Percentiles rank a stretch among this genome's conserved stretches.
Evolutionary conservation across 2,888 invertebrate species (phyloP).

Genomic region (Lasioglossum leucozonium): DNA sequence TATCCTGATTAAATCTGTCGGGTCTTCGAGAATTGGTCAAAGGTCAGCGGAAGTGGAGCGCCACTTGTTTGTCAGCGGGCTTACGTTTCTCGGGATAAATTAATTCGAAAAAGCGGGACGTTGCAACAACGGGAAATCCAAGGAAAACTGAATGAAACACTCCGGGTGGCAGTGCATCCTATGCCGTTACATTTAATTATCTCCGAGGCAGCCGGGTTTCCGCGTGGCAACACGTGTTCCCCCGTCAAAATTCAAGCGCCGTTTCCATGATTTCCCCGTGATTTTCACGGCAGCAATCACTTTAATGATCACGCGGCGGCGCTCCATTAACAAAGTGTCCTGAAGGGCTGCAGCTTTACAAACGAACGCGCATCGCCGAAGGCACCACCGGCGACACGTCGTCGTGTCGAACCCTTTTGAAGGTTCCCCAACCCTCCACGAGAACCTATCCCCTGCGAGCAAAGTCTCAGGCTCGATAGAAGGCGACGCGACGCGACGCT

Average conservation of each 20-base stretch:
- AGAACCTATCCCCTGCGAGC: slow-evolving; percentile 18
- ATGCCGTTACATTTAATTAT: slow-evolving; percentile 27
- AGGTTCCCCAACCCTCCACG: slow-evolving; percentile 34
- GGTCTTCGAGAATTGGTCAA: not conserved
- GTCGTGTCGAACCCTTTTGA: slow-evolving; percentile 46
- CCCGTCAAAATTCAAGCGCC: slow-evolving; percentile 15
- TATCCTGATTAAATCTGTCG: not conserved
- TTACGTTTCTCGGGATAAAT: not conserved
- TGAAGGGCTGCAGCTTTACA: slow-evolving; percentile 28
- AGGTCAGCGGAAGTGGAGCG: not conserved
- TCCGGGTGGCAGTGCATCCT: not conserved
- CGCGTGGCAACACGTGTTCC: slow-evolving; percentile 1
- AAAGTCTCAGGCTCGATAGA: not conserved
- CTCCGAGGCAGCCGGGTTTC: not conserved
- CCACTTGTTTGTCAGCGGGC: not conserved
- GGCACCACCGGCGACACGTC: slow-evolving; percentile 34
- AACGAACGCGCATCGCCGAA: slow-evolving; percentile 31
- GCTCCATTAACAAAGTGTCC: slow-evolving; percentile 45
- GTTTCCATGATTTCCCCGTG: slow-evolving; percentile 21
- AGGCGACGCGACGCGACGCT: slow-evolving; percentile 43
- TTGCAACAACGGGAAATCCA: not conserved
- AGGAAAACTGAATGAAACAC: slow-evolving; percentile 9
- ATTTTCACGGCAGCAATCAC: slow-evolving; percentile 35
- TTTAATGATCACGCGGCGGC: slow-evolving; percentile 47
- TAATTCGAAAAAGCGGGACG: not conserved